Evolutionary conservation across 2,797 vertebrate genomes (phyloP).

Genomic region (Telmatherina bonti): DNA sequence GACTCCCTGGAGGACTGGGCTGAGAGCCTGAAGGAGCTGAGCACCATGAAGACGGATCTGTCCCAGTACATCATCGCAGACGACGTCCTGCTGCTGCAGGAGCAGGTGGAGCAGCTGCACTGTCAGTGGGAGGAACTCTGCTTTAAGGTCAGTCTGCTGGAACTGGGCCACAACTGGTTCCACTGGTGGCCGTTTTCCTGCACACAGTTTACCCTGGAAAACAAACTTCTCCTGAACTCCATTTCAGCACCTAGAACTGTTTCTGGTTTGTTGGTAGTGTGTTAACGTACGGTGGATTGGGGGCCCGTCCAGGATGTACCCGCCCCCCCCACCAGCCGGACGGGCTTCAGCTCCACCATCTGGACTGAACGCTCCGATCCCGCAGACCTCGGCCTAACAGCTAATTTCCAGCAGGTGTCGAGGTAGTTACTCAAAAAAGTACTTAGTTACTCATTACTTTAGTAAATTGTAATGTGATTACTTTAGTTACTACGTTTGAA

Average conservation of each 20-base stretch:
- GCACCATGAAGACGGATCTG: slow-evolving; percentile 87
- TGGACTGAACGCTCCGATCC: too few species aligned
- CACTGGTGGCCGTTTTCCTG: not conserved
- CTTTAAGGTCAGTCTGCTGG: slow-evolving; percentile 80
- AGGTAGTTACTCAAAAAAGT: too few species aligned
- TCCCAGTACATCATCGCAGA: slow-evolving; percentile 87
- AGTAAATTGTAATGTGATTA: too few species aligned
- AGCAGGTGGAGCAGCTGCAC: slow-evolving; percentile 89
- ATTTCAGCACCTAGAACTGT: not conserved
- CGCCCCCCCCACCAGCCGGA: too few species aligned
- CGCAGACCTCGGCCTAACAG: too few species aligned
- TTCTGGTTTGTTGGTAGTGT: not conserved
- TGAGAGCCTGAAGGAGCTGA: slow-evolving; percentile 86
- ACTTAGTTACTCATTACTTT: too few species aligned
- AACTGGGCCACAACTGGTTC: not conserved
- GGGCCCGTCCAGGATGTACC: too few species aligned
- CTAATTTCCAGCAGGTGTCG: too few species aligned
- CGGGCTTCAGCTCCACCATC: too few species aligned
- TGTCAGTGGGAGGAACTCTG: slow-evolving; percentile 95
- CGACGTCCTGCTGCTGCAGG: slow-evolving; percentile 87
- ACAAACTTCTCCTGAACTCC: not conserved
- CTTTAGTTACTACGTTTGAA: too few species aligned
- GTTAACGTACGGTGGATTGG: too few species aligned
- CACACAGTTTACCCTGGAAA: not conserved
- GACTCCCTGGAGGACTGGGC: slow-evolving; percentile 89